Evolutionary conservation across 2,797 vertebrate genomes (phyloP), one percentile per base, ranked within the genome.

Genomic region (Okamejei kenojei): DNA sequence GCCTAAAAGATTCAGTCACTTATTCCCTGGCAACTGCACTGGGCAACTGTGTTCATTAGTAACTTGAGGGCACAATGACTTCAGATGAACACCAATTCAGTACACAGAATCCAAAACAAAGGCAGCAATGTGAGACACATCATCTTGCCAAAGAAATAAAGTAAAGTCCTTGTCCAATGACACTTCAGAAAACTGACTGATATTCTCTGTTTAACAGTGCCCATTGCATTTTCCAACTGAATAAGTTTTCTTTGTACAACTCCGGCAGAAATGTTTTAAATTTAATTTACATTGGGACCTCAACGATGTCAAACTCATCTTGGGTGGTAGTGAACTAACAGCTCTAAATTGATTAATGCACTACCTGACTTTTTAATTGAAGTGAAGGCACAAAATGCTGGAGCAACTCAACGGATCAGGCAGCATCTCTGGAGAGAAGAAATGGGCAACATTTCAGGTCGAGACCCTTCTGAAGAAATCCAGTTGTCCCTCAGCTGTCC

Each of bases 31-130:
- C 95, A 96, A 97, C 96, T 96, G 94, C 94, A 54, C 93, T 73
- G 95, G 96, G 97, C 96, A 96, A 95, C 95, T 92, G 96, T 97
- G 97, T 98, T 97, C 98, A 98, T 98, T 97, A 98, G 98, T 98
- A 98, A 98, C 98, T 94, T 96, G 93, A 95, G 77, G 95, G 97
- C 96, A 98, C 98, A 99, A 98, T 97, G 97, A 96, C 95, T 94
- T 94, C 84, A 95, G 95, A 95, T 96, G 94, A 94, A 97, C 94
- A 95, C 97, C 96, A 94, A 95, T 94, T 94, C 94, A 94, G 93
- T 96, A 94, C 95, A 95, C 94, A 94, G 93, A 96, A 94, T 93
- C 61, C 95, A 13, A 26, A 93, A 94, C 81, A n/a, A 7, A 93
- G 73, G 90, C 68, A 74, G 90, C 71, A 91, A 90, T 38, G 11